A percentile compares a stretch with the other conserved stretches of the same genome.
Evolutionary conservation across 2,888 invertebrate genomes (phyloP).

Genomic region (Magallana nippona): DNA sequence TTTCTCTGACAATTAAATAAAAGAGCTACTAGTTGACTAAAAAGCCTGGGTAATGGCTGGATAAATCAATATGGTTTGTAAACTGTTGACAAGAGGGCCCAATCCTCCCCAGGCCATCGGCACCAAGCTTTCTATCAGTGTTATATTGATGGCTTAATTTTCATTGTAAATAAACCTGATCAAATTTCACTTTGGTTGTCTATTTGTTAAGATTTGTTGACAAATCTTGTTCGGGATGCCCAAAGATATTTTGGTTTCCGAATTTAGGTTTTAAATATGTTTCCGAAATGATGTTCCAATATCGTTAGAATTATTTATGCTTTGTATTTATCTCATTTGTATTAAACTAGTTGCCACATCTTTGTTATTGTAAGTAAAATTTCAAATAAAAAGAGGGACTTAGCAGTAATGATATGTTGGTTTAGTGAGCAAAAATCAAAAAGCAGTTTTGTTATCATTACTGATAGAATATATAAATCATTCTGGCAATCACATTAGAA

Average conservation of each 20-base stretch:
- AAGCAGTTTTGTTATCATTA: too few species aligned
- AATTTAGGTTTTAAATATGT: conserved; percentile 30
- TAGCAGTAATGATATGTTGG: too few species aligned
- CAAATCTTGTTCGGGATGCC: conserved; percentile 16
- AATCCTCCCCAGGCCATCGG: background rate
- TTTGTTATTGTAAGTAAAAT: background rate
- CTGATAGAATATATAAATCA: background rate
- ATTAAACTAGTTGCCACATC: background rate
- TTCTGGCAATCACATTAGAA: background rate
- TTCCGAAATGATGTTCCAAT: conserved; percentile 8
- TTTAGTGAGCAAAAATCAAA: too few species aligned
- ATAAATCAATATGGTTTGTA: conserved; percentile 31
- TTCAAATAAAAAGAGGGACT: too few species aligned
- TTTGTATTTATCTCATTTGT: background rate
- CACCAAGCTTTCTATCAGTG: background rate
- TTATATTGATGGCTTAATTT: conserved; percentile 27
- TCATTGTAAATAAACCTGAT: conserved; percentile 31
- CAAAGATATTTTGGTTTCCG: conserved; percentile 21
- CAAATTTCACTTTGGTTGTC: conserved; percentile 29
- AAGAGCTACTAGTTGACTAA: conserved; percentile 29
- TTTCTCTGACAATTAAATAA: conserved; percentile 32
- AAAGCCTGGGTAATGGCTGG: conserved; percentile 17
- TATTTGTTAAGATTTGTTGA: conserved; percentile 31
- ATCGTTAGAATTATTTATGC: background rate
- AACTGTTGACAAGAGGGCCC: conserved; percentile 29